Conservation (phyloP, 2,888 invertebrate genomes). For the Eupithecia centaureata region DNA sequence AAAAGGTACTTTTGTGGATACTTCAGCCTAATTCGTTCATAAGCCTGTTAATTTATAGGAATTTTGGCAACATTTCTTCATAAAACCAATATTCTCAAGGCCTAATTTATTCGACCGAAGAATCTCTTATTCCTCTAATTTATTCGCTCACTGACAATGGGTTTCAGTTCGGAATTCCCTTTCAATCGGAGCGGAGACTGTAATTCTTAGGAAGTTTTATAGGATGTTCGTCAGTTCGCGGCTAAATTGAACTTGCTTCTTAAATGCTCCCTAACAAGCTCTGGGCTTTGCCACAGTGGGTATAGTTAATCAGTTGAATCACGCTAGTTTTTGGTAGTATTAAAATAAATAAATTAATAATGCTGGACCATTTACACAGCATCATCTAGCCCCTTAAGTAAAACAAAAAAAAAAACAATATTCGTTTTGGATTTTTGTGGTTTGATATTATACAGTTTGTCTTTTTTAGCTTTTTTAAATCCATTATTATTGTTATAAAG, state of each 20-base stretch:
- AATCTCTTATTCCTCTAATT: constrained; percentile 5
- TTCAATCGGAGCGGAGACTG: constrained; percentile 43
- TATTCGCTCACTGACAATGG: constrained; percentile 25
- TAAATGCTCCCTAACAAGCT: constrained; percentile 54
- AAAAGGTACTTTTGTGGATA: neutral
- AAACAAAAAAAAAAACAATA: too few relatives aligned
- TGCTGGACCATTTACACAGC: neutral
- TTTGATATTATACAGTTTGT: too few relatives aligned
- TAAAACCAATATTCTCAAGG: neutral
- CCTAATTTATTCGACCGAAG: neutral
- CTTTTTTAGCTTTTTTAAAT: too few relatives aligned
- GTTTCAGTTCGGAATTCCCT: constrained; percentile 43
- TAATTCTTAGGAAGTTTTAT: constrained; percentile 58
- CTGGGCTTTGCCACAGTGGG: constrained; percentile 25
- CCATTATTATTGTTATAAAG: too few relatives aligned
- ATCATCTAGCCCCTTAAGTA: neutral
- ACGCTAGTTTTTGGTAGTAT: neutral
- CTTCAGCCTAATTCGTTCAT: neutral
- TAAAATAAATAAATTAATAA: too few relatives aligned
- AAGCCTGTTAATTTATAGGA: neutral
- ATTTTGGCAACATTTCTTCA: neutral
- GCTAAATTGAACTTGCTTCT: constrained; percentile 55
- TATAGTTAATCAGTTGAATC: neutral
- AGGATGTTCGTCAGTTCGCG: constrained; percentile 53
- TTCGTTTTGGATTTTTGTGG: neutral